Base-by-base conservation (phyloP, 2,888 invertebrate species). In the Oxyscelio sp. region DNA sequence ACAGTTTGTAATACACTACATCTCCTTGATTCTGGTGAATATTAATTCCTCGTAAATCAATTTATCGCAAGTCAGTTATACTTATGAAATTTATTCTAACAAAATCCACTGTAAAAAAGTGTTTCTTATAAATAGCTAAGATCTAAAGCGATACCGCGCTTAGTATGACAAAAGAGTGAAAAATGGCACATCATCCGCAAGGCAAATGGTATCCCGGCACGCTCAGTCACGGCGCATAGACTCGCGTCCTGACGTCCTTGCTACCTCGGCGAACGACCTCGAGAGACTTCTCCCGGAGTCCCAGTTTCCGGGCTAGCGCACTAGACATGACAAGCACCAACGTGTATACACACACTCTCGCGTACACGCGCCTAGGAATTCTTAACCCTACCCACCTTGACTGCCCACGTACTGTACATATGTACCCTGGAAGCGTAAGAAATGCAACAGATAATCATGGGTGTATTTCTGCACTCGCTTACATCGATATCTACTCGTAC, bases 331-430 rank as follows among this genome's bases (percentile, higher is more conserved):
- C n/a, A n/a, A n/a, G n/a, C n/a, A n/a, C 50, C 4, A 58, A 90
- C 89, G 87, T 90, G 89, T 88, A 90, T 89, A n/a, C n/a, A n/a
- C n/a, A 90, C 89, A 86, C 89, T 88, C 90, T 89, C 88, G 85
- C 89, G 88, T 88, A 58, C 74, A 40, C 54, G 87, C 90, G 87
- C 90, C 91, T 89, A 91, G 89, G 91, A 92, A 93, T 93, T 91
- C 90, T 90, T 90, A 89, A 92, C 90, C 90, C 90, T 91, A 90
- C 92, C 92, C 90, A 90, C 92, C 90, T 90, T 89, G 89, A 87
- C 89, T 88, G 78, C 90, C 88, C 81, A 87, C 89, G 80, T 81
- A 78, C 63, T 54, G 56, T 43, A 71, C 52, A 50, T 61, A 63
- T 68, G 61, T 65, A 75, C 71, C 52, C 63, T 61, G 77, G 50